Base-by-base conservation (phyloP, 2,888 invertebrate genomes). In the Euspilapteryx auroguttella region DNA sequence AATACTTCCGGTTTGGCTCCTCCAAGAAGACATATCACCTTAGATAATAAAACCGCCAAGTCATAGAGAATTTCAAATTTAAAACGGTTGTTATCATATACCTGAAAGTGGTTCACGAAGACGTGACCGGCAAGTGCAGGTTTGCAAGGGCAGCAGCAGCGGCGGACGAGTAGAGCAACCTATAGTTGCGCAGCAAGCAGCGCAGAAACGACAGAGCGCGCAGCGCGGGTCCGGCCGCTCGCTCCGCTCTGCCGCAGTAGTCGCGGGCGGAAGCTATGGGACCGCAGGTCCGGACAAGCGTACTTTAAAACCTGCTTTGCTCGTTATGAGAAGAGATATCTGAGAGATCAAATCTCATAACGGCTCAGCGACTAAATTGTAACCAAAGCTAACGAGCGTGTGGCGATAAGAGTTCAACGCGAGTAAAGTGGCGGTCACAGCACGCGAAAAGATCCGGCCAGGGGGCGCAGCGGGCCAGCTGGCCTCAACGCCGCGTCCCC, bases 381-480 rank as follows among this genome's bases (percentile, higher is more conserved):
- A n/a, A n/a, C n/a, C n/a, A n/a, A n/a, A n/a, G n/a, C 9, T 14
- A 7, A 12, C 15, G 12, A 27, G 32, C 27, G 21, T 32, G 12
- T n/a, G 38, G 27, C 32, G 28, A 42, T 33, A 26, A 28, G 29
- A 46, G 51, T 52, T 54, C 45, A 47, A 39, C 48, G 39, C 45
- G 55, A 50, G 49, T 62, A 51, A 53, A 44, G 57, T 55, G 58
- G 61, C 55, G 57, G 50, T 44, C 54, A 52, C 48, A 49, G 53
- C 49, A 50, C 43, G 47, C 54, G 45, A 49, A 39, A 40, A 44
- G 55, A 54, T 55, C 56, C 54, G 63, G 61, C 58, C 55, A 55
- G 63, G 61, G 65, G 65, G 59, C 65, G 65, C 63, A 52, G 65
- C 63, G 59, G 62, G 55, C 53, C 62, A 52, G 55, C 58, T 55